A percentile compares a stretch with the other conserved stretches of the same genome.
phyloP scores from a whole-genome alignment of 2,797 vertebrate genomes.

The Syngnathus rostellatus region DNA sequence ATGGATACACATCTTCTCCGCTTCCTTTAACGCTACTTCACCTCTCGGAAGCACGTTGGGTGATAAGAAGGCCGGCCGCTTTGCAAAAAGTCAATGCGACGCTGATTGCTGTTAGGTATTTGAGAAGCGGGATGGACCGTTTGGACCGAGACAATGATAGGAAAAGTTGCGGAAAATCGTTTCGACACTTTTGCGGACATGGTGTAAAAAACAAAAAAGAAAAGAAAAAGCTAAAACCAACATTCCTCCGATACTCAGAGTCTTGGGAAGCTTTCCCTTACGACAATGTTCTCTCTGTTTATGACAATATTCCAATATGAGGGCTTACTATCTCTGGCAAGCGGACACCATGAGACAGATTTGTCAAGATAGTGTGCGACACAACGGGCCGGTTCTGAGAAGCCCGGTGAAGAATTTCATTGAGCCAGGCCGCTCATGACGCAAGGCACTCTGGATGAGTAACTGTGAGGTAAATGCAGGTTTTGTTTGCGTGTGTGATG shows the following conservation, averaged over 20 bases:
- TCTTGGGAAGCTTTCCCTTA: neutral
- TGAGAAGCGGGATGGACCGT: no score
- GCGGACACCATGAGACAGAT: constrained; percentile 1
- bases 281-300: constrained; percentile 3
- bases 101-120: no score
- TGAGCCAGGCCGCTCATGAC: neutral
- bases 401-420: neutral
- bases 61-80: neutral
- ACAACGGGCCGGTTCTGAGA: neutral
- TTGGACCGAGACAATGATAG: no score
- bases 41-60: neutral
- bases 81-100: neutral
- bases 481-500: no score
- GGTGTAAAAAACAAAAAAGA: no score
- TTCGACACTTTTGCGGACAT: no score
- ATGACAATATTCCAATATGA: neutral
- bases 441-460: no score
- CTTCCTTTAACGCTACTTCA: neutral
- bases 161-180: no score
- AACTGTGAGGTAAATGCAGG: no score
- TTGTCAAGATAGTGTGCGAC: constrained; percentile 1
- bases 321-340: neutral
- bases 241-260: constrained; percentile 10
- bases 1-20: constrained; percentile 3
- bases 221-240: neutral